These are phyloP conservation scores for Xenotilapia leptura DNA, from an alignment of 2,113 vertebrate genomes.

Conservation along the genomic window DNA sequence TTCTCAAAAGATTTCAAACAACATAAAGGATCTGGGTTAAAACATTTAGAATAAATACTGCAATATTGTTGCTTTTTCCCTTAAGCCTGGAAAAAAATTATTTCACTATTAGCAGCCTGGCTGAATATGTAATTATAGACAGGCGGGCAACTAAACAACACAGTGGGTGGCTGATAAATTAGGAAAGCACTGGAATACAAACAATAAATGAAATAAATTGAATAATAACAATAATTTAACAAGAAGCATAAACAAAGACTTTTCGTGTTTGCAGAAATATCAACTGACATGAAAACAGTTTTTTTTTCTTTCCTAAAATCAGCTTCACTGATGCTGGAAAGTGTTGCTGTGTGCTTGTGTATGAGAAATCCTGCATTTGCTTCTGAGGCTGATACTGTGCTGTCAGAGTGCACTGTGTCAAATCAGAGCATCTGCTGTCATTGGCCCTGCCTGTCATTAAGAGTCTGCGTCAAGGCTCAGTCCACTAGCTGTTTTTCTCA, in stretches of 20 bases:
- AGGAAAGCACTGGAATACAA: constrained; percentile 3
- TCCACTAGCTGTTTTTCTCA: neutral
- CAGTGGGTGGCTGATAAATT: constrained; percentile 19
- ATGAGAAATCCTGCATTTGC: neutral
- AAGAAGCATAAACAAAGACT: neutral
- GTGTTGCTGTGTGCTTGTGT: neutral
- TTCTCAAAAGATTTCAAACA: neutral
- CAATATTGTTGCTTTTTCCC: neutral
- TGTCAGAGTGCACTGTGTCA: constrained; percentile 14
- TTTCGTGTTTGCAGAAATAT: neutral
- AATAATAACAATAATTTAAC: constrained; percentile 6
- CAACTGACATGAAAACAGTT: neutral
- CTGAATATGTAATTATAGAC: neutral
- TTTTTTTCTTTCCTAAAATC: neutral
- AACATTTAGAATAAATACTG: neutral
- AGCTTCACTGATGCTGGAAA: neutral
- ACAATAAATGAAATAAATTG: constrained; percentile 2
- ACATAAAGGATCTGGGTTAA: neutral
- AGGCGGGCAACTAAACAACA: neutral
- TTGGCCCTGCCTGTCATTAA: neutral
- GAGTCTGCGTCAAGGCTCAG: neutral
- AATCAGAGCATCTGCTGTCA: constrained; percentile 23
- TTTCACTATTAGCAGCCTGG: neutral
- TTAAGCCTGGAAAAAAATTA: neutral
- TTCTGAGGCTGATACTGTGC: constrained; percentile 8